Percentiles rank a stretch among this genome's conserved stretches.
These are phyloP conservation scores for Orchesella cincta DNA, from an alignment of 1,140 invertebrate species.

Conservation along the genomic window DNA sequence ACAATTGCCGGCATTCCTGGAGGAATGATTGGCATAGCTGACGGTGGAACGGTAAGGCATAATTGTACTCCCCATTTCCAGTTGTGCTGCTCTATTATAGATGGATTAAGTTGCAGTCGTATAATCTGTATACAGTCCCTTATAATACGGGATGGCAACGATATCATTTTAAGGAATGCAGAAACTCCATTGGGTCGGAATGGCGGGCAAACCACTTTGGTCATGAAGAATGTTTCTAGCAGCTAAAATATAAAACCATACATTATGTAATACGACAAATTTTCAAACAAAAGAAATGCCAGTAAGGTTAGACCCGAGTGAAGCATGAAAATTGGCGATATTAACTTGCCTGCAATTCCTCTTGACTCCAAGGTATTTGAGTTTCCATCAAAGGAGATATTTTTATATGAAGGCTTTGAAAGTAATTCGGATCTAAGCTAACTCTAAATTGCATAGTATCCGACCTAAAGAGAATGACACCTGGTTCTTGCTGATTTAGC, in stretches of 20 bases:
- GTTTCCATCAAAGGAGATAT: slow-evolving; percentile 78
- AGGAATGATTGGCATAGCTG: slow-evolving; percentile 78
- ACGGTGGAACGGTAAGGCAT: slow-evolving; percentile 86
- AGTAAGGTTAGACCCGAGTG: too few relatives aligned
- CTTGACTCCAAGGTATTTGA: slow-evolving; percentile 80
- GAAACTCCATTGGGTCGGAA: slow-evolving; percentile 84
- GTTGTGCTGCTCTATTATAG: slow-evolving; percentile 66
- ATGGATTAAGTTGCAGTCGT: slow-evolving; percentile 74
- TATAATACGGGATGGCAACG: slow-evolving; percentile 77
- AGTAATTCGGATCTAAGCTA: slow-evolving; percentile 77
- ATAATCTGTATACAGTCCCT: slow-evolving; percentile 91
- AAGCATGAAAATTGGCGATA: neutral
- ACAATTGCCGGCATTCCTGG: slow-evolving; percentile 81
- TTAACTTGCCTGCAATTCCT: slow-evolving; percentile 74
- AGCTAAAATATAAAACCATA: slow-evolving; percentile 66
- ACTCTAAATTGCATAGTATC: slow-evolving; percentile 84
- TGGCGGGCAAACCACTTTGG: slow-evolving; percentile 78
- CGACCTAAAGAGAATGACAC: slow-evolving; percentile 83
- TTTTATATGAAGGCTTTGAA: slow-evolving; percentile 88
- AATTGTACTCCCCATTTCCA: slow-evolving; percentile 84
- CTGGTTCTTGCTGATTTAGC: slow-evolving; percentile 66
- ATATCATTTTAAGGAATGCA: slow-evolving; percentile 79
- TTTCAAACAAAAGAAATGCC: neutral
- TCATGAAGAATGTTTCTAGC: slow-evolving; percentile 90
- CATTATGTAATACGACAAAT: too few relatives aligned